phyloP scores from a whole-genome alignment of 2,888 invertebrate species.

The Drosophila diplacantha region DNA sequence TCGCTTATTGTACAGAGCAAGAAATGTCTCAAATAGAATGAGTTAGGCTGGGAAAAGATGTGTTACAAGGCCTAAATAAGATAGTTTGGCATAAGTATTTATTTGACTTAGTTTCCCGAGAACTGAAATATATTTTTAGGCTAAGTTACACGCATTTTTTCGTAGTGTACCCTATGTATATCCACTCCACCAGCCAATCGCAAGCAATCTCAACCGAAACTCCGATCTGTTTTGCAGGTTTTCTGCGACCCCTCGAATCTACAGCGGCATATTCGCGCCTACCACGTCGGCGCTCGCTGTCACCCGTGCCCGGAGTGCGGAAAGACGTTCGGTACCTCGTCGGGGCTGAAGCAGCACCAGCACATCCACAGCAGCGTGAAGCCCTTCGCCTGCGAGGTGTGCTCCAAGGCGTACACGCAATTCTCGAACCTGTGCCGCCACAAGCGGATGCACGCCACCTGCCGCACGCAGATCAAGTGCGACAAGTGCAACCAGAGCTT shows the following conservation, averaged over 20 bases:
- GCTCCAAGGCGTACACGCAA: slow-evolving; percentile 99
- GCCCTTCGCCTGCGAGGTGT: slow-evolving; percentile 97
- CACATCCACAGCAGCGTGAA: slow-evolving; percentile 99
- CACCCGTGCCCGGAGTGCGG: slow-evolving; percentile 99
- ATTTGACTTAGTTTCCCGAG: fast-evolving
- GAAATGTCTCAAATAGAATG: no score
- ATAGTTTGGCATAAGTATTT: background rate
- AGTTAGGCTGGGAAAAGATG: no score
- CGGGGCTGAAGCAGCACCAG: slow-evolving; percentile 98
- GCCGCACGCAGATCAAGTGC: slow-evolving; percentile 95
- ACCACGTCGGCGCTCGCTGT: slow-evolving; percentile 96
- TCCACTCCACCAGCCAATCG: background rate
- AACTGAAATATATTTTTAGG: background rate
- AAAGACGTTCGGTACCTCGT: slow-evolving; percentile 98
- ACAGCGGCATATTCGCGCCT: slow-evolving; percentile 96
- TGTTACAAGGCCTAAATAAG: background rate
- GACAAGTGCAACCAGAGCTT: slow-evolving; percentile 96
- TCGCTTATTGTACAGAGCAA: slow-evolving; percentile 8
- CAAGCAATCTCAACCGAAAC: slow-evolving; percentile 20
- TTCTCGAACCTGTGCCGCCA: slow-evolving; percentile 99
- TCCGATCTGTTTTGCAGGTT: slow-evolving; percentile 81
- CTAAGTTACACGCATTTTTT: background rate
- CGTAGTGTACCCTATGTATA: background rate
- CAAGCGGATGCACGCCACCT: slow-evolving; percentile 98
- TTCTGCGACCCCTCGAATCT: slow-evolving; percentile 98